These are phyloP conservation scores for Drosophila ustulata DNA, from an alignment of 2,888 invertebrate genomes.

Conservation along the genomic window DNA sequence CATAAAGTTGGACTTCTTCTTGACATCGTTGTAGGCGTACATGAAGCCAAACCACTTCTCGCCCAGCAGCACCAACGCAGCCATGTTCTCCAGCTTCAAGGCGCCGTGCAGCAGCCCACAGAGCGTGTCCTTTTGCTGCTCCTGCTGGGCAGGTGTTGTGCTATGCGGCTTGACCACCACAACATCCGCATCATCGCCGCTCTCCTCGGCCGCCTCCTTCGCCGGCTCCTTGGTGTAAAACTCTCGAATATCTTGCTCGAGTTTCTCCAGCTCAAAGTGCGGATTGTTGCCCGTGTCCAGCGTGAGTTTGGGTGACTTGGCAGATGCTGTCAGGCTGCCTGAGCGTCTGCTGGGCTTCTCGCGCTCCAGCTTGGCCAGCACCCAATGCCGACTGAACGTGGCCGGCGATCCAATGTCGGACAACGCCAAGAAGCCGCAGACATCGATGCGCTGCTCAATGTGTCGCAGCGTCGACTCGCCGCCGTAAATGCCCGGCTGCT, in stretches of 20 bases:
- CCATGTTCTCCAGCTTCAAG: constrained; percentile 95
- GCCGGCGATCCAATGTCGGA: constrained; percentile 96
- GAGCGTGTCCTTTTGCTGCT: constrained; percentile 90
- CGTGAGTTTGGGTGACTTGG: constrained; percentile 81
- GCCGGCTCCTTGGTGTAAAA: constrained; percentile 82
- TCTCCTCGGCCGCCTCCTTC: constrained; percentile 74
- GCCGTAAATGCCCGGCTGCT: constrained; percentile 48
- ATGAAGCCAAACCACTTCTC: constrained; percentile 96
- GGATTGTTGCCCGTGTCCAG: constrained; percentile 72
- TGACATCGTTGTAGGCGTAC: constrained; percentile 96
- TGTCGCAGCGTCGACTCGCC: constrained; percentile 44
- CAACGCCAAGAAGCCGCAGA: constrained; percentile 95
- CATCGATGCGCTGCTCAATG: constrained; percentile 90
- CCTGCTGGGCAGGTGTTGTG: constrained; percentile 46
- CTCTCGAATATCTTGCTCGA: constrained; percentile 83
- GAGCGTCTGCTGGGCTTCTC: constrained; percentile 84
- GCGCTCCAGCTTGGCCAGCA: constrained; percentile 90
- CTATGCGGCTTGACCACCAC: constrained; percentile 56
- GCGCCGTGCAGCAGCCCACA: constrained; percentile 97
- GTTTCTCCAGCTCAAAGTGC: constrained; percentile 82
- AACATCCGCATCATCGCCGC: constrained; percentile 78
- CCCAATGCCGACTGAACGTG: constrained; percentile 94
- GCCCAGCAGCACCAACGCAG: constrained; percentile 93
- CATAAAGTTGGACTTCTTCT: constrained; percentile 96
- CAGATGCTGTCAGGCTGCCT: constrained; percentile 76